phyloP scores from a whole-genome alignment of 2,797 vertebrate genomes.

The Sylvia borin region DNA sequence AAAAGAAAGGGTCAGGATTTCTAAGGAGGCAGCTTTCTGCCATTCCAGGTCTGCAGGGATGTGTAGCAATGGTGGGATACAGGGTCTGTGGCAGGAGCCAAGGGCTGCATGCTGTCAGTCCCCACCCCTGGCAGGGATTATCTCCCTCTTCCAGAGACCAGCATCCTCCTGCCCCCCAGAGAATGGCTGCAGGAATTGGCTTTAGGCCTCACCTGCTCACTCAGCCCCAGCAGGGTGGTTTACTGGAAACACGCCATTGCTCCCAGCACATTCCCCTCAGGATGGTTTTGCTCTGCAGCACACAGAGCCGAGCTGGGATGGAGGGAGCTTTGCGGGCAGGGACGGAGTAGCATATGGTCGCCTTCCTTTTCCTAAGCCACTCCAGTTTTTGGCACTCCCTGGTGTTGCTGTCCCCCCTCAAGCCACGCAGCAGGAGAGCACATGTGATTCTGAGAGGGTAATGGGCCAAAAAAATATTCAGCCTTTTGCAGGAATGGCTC shows the following conservation, averaged over 20 bases:
- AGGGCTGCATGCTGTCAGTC: neutral
- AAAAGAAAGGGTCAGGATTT: neutral
- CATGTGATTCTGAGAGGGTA: neutral
- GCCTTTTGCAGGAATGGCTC: neutral
- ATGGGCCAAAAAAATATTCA: neutral
- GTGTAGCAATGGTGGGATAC: neutral
- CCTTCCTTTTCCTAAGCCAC: neutral
- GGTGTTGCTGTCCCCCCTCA: neutral
- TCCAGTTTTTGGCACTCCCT: neutral
- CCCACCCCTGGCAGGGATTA: fast-evolving
- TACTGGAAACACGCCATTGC: fast-evolving
- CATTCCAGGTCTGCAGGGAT: neutral
- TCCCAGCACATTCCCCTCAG: neutral
- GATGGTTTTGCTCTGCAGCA: neutral
- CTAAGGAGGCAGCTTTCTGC: neutral
- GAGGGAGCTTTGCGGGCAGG: neutral
- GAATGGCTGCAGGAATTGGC: neutral
- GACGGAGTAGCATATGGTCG: fast-evolving
- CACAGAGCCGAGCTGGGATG: neutral
- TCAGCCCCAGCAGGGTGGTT: neutral
- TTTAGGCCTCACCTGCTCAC: neutral
- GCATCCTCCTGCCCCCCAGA: neutral
- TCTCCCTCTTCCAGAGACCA: neutral
- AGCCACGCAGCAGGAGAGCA: neutral
- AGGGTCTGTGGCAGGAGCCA: neutral